Evolutionary conservation across 2,888 invertebrate species (phyloP).

Genomic region (Pollenia amentaria): DNA sequence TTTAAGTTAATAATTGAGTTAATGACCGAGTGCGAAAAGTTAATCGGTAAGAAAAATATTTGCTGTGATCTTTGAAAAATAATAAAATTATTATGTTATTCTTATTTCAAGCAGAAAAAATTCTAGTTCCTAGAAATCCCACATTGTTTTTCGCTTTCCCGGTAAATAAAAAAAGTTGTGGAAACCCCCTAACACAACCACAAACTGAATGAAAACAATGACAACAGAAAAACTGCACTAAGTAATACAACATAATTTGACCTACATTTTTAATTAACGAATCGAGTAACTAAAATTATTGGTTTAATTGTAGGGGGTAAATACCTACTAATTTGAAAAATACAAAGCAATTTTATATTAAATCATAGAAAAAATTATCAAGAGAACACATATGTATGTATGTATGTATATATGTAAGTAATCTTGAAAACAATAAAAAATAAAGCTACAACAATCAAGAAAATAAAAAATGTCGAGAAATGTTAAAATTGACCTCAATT

Average conservation of each 20-base stretch:
- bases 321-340: slow-evolving; percentile 31
- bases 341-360: slow-evolving; percentile 20
- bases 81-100: no score
- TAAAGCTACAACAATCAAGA: slow-evolving; percentile 12
- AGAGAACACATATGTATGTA: slow-evolving; percentile 10
- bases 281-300: slow-evolving; percentile 50
- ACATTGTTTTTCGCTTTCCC: no score
- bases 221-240: slow-evolving; percentile 41
- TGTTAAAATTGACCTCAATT: slow-evolving; percentile 69
- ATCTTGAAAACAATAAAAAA: not conserved
- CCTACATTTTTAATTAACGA: slow-evolving; percentile 49
- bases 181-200: not conserved
- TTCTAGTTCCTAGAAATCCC: no score
- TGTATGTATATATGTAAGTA: slow-evolving; percentile 1
- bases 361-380: not conserved
- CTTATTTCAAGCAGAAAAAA: no score
- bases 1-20: no score
- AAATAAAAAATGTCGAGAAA: slow-evolving; percentile 59
- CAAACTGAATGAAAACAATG: slow-evolving; percentile 32
- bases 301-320: slow-evolving; percentile 37
- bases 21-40: no score
- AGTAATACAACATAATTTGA: slow-evolving; percentile 37
- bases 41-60: no score
- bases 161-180: no score
- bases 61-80: no score